These are phyloP conservation scores for Cyanoliseus patagonus DNA, from an alignment of 2,113 vertebrate genomes.

Conservation along the genomic window DNA sequence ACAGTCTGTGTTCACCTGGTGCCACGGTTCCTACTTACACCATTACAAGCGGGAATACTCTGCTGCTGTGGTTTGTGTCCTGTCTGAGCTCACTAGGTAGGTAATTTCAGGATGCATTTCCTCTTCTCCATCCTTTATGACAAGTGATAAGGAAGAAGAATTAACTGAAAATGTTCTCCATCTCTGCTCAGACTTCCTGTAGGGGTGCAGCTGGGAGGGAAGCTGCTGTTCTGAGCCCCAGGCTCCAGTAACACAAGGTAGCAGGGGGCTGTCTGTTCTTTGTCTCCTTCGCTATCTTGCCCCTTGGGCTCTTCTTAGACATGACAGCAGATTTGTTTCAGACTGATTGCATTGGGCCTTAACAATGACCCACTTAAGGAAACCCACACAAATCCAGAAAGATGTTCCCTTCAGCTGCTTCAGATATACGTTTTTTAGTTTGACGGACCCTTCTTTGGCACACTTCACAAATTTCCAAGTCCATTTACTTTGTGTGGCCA, in stretches of 20 bases:
- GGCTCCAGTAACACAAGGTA: background rate
- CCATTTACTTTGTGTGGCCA: background rate
- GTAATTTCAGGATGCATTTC: background rate
- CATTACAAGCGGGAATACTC: background rate
- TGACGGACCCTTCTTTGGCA: background rate
- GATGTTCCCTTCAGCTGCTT: background rate
- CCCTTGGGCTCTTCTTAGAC: background rate
- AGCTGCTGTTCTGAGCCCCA: background rate
- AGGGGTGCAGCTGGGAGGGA: background rate
- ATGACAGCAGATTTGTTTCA: background rate
- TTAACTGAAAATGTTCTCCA: background rate
- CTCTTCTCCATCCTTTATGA: background rate
- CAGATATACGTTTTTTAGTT: background rate
- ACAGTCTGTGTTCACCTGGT: background rate
- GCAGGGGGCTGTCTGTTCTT: background rate
- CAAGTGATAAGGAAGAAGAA: background rate
- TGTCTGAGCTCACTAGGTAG: background rate
- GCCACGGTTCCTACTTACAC: background rate
- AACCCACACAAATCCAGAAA: background rate
- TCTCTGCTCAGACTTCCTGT: background rate
- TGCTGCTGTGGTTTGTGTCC: background rate
- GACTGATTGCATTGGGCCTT: background rate
- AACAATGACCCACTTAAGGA: background rate
- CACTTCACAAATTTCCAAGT: background rate
- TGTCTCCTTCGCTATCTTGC: background rate